phyloP scores from a whole-genome alignment of 2,797 vertebrate genomes.

The Micropoecilia bifurca region DNA sequence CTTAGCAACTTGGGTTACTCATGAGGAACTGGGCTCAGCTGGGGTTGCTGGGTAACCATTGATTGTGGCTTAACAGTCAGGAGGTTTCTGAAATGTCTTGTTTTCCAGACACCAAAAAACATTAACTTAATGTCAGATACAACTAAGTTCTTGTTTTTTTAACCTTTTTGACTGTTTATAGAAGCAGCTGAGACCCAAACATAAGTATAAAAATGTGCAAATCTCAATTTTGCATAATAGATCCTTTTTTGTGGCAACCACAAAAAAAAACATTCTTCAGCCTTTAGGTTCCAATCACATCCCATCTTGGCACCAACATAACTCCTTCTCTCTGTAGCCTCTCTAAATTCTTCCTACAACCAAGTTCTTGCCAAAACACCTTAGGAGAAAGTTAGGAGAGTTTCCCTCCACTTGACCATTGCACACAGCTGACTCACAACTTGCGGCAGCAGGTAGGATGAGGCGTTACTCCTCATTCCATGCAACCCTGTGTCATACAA shows the following conservation, averaged over 20 bases:
- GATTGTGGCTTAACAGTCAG: too few species aligned
- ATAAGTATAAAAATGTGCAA: too few species aligned
- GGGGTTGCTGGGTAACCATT: too few species aligned
- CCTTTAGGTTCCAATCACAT: background rate
- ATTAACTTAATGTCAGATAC: too few species aligned
- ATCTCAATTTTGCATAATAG: too few species aligned
- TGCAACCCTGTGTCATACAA: background rate
- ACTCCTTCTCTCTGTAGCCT: background rate
- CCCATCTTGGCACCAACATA: background rate
- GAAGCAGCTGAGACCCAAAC: too few species aligned
- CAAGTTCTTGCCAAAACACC: background rate
- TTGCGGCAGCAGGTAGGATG: background rate
- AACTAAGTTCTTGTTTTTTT: too few species aligned
- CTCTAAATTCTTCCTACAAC: background rate
- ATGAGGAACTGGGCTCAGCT: too few species aligned
- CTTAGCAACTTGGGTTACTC: too few species aligned
- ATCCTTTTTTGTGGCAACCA: background rate
- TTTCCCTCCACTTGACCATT: background rate
- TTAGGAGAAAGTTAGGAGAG: conserved; percentile 1
- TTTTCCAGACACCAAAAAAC: too few species aligned
- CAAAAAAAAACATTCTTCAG: background rate
- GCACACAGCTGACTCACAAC: background rate
- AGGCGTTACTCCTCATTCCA: background rate
- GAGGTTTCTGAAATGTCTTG: too few species aligned
- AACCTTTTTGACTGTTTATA: too few species aligned